phyloP scores from a whole-genome alignment of 2,113 vertebrate species.

The Thalassoma bifasciatum region DNA sequence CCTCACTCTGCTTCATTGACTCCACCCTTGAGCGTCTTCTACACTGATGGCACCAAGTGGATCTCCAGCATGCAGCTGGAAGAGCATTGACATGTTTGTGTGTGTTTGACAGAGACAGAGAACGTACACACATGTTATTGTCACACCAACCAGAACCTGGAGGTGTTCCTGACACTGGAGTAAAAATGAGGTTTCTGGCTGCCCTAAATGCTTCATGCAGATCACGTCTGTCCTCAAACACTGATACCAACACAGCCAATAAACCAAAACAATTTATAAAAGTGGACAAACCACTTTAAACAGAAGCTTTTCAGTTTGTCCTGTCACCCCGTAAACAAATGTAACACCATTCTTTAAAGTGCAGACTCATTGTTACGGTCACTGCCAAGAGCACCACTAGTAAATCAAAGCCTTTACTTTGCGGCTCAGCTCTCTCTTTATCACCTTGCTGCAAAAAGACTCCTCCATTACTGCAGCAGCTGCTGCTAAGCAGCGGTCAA shows the following conservation, averaged over 20 bases:
- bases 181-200: slow-evolving; percentile 52
- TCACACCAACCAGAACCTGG: slow-evolving; percentile 29
- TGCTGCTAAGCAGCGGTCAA: slow-evolving; percentile 54
- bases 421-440: slow-evolving; percentile 45
- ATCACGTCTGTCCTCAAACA: slow-evolving; percentile 75
- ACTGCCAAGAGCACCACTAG: slow-evolving; percentile 17
- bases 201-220: slow-evolving; percentile 63
- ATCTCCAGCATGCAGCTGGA: slow-evolving; percentile 76
- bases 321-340: slow-evolving; percentile 9
- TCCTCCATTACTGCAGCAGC: slow-evolving; percentile 49
- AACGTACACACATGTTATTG: slow-evolving; percentile 27
- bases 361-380: slow-evolving; percentile 31
- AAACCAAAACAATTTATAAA: background rate
- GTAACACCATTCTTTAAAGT: slow-evolving; percentile 17
- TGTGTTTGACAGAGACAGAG: slow-evolving; percentile 18
- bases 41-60: slow-evolving; percentile 70
- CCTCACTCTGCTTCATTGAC: slow-evolving; percentile 62
- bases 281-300: background rate
- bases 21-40: slow-evolving; percentile 63
- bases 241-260: background rate
- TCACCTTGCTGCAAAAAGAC: slow-evolving; percentile 46
- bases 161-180: slow-evolving; percentile 57
- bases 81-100: slow-evolving; percentile 32
- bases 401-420: slow-evolving; percentile 39
- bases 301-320: background rate